Conservation (phyloP, 1,140 invertebrate genomes). For the Habropoda laboriosa region DNA sequence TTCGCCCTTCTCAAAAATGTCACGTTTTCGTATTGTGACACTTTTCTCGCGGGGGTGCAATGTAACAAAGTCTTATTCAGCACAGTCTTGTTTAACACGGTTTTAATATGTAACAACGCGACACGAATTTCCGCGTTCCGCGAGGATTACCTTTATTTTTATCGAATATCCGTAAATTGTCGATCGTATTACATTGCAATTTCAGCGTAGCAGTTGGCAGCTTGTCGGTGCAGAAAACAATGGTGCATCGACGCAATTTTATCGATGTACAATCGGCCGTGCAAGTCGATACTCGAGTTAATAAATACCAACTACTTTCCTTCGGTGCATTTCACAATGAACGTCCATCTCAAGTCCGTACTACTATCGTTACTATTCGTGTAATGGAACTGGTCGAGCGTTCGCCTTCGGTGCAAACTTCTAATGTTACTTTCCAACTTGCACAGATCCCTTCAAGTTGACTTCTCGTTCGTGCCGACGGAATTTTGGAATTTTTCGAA, state of each 20-base stretch:
- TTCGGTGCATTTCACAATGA: constrained; percentile 65
- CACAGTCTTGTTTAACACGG: too few relatives aligned
- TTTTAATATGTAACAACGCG: background rate
- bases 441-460: background rate
- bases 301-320: constrained; percentile 62
- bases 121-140: background rate
- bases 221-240: constrained; percentile 55
- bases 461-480: background rate
- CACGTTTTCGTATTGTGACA: too few relatives aligned
- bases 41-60: too few relatives aligned
- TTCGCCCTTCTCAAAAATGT: too few relatives aligned
- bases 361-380: constrained; percentile 28
- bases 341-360: constrained; percentile 39
- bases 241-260: constrained; percentile 55
- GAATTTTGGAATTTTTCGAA: background rate
- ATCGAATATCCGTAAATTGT: background rate
- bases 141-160: constrained; percentile 4
- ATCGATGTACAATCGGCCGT: constrained; percentile 46
- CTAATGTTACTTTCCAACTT: constrained; percentile 25
- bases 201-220: constrained; percentile 8
- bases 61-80: too few relatives aligned
- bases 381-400: constrained; percentile 35
- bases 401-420: constrained; percentile 32
- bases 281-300: constrained; percentile 57
- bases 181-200: constrained; percentile 15